Evolutionary conservation across 2,113 vertebrate genomes (phyloP), one percentile per base, ranked within the genome.

Genomic region (Micromys minutus): DNA sequence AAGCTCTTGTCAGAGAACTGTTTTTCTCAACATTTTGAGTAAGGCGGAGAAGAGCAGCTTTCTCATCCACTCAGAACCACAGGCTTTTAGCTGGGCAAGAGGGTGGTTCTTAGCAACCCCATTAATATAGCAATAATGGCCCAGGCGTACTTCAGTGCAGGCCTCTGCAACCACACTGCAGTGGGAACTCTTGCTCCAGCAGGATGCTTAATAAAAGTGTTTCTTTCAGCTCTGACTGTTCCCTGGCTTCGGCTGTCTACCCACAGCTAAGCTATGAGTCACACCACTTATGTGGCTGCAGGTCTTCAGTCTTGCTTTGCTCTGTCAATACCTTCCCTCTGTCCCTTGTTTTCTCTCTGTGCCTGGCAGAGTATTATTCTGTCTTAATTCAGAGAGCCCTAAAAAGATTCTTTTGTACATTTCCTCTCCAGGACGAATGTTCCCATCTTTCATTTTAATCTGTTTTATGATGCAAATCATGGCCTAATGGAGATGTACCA

Each of bases 391-490:
- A n/a, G 65, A 74, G 36, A 81, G 16, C 79, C 36, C 21, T 79
- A 67, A 42, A n/a, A 67, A 91, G 79, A 76, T 85, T 52, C 63
- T 90, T 94, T 94, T 92, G 52, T 90, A 24, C 39, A 22, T 69
- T 94, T 89, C 76, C 59, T 84, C 92, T 90, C 76, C 89, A 88
- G 47, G 17, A 92, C 88, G 47, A 81, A 45, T 34, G 36, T 34
- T 86, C 93, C 52, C 61, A 47, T 69, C 93, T 91, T 71, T 87
- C 95, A 87, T 57, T 10, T 90, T 93, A 71, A 93, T 92, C 75
- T 94, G 61, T 88, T 93, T 91, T 92, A 90, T 3, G 1, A 81
- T 88, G 52, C 77, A 93, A 96, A 95, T 92, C 94, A 83, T 16
- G 39, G 86, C 87, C 88, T 96, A 92, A 94, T 95, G 76, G 81